These are phyloP conservation scores for Listronotus bonariensis DNA, from an alignment of 1,140 invertebrate species.

Conservation along the genomic window DNA sequence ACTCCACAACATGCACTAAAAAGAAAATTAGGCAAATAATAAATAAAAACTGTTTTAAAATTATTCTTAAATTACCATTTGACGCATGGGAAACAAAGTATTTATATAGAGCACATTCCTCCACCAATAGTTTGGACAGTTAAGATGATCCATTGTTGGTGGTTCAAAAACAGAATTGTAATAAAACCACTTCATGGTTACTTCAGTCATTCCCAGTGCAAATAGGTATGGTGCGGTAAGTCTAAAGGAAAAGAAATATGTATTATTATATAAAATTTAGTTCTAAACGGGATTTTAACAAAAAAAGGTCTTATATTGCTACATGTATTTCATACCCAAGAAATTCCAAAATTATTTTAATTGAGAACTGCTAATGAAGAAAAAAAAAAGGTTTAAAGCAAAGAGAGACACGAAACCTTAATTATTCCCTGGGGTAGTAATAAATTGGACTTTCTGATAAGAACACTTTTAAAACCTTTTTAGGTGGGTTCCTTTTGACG, in stretches of 20 bases:
- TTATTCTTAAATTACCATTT: constrained; percentile 67
- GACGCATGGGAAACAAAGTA: constrained; percentile 80
- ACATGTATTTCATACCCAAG: too few species aligned
- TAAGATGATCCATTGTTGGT: constrained; percentile 77
- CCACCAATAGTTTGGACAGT: constrained; percentile 86
- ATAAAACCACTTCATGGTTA: constrained; percentile 81
- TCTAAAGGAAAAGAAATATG: constrained; percentile 56
- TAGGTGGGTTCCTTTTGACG: too few species aligned
- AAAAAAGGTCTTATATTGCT: too few species aligned
- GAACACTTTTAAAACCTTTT: too few species aligned
- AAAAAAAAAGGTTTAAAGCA: too few species aligned
- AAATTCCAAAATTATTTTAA: too few species aligned
- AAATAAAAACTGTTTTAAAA: background rate
- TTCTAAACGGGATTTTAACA: background rate
- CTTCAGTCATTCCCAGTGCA: constrained; percentile 76
- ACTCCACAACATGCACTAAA: constrained; percentile 86
- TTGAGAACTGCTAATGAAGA: too few species aligned
- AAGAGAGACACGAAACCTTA: too few species aligned
- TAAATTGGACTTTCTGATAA: too few species aligned
- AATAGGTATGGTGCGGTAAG: constrained; percentile 85
- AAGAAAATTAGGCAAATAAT: constrained; percentile 38
- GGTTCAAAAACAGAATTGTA: constrained; percentile 81
- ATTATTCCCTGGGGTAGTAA: too few species aligned
- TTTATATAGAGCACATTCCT: constrained; percentile 83
- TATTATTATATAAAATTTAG: background rate